Percentiles rank a stretch among this genome's conserved stretches.
These are phyloP conservation scores for Naja naja DNA, from an alignment of 2,113 vertebrate genomes.

Conservation along the genomic window DNA sequence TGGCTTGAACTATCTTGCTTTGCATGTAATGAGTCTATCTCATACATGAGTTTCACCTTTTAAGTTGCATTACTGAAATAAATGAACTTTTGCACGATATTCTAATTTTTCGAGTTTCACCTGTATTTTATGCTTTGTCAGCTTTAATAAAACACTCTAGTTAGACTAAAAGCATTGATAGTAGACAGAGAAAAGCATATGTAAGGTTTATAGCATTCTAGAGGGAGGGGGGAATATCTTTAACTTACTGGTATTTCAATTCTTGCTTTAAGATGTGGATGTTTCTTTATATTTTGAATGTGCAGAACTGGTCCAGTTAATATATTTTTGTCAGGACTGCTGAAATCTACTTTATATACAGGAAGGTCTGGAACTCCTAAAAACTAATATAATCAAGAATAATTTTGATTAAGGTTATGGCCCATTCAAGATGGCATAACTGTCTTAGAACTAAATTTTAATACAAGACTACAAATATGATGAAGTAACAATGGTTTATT, in stretches of 20 bases:
- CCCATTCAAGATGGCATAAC: neutral
- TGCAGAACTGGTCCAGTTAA: conserved; percentile 78
- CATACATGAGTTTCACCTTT: no score
- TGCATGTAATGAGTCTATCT: no score
- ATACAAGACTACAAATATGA: neutral
- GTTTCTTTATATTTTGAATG: conserved; percentile 77
- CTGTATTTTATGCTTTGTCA: neutral
- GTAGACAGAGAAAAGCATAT: neutral
- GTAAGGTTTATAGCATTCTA: neutral
- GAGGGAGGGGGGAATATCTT: neutral
- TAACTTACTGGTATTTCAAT: conserved; percentile 85
- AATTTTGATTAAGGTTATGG: neutral
- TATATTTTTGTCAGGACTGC: conserved; percentile 80
- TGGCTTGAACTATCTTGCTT: no score
- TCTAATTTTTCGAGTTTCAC: no score
- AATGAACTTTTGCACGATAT: no score
- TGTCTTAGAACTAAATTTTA: neutral
- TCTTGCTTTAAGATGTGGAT: conserved; percentile 74
- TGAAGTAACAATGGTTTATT: neutral
- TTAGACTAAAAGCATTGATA: neutral
- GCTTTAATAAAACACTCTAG: neutral
- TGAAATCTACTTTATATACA: conserved; percentile 78
- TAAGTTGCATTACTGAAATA: no score
- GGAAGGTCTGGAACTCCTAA: conserved; percentile 72
- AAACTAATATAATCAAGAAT: conserved; percentile 67